A percentile compares a stretch with the other conserved stretches of the same genome.
phyloP scores from a whole-genome alignment of 2,888 invertebrate species.

The Hypolimnas misippus region DNA sequence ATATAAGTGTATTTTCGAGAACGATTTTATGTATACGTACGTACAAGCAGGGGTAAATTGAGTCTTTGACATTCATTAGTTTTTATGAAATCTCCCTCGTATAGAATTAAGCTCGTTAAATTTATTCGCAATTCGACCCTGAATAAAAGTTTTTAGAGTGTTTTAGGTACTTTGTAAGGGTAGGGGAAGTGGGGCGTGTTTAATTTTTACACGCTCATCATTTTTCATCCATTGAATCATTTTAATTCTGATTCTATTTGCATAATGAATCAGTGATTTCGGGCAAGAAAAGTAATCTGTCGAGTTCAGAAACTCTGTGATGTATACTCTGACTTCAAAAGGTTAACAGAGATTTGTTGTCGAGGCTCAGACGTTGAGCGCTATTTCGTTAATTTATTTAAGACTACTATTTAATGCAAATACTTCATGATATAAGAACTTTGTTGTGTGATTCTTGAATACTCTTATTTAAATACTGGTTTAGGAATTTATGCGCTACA shows the following conservation, averaged over 20 bases:
- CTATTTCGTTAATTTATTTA: constrained; percentile 2
- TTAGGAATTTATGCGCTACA: background rate
- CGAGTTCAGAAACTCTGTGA: constrained; percentile 43
- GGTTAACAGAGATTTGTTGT: constrained; percentile 57
- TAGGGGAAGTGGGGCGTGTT: constrained; percentile 64
- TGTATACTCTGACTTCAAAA: constrained; percentile 50
- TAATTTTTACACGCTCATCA: constrained; percentile 68
- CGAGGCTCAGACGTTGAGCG: constrained; percentile 3
- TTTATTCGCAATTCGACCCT: constrained; percentile 68
- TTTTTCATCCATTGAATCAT: constrained; percentile 67
- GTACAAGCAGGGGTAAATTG: constrained; percentile 54
- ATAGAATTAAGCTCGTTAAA: constrained; percentile 72
- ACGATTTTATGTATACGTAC: background rate
- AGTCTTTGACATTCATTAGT: constrained; percentile 76
- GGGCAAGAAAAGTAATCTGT: constrained; percentile 8
- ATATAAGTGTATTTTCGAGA: constrained; percentile 1
- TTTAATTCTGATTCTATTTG: constrained; percentile 70
- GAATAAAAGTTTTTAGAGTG: constrained; percentile 69
- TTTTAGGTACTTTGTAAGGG: constrained; percentile 57
- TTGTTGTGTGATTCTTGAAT: background rate
- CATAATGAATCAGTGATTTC: constrained; percentile 58
- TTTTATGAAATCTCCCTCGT: constrained; percentile 62
- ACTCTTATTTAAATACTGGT: background rate
- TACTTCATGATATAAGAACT: background rate
- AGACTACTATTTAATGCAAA: background rate